A percentile compares a stretch with the other conserved stretches of the same genome.
phyloP scores from a whole-genome alignment of 2,888 invertebrate genomes.

The Platycheirus albimanus region DNA sequence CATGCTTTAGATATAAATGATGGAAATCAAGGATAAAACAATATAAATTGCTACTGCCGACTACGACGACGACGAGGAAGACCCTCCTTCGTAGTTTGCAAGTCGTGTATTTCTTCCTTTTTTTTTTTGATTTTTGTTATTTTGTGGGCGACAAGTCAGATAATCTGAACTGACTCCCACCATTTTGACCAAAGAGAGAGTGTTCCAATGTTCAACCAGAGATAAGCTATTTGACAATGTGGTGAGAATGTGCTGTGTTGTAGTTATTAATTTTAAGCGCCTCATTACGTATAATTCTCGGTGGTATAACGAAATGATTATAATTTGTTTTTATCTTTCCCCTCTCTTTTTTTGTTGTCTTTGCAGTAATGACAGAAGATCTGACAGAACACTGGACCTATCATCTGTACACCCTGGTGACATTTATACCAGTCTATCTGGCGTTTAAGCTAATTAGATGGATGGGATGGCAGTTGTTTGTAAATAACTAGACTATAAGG shows the following conservation, averaged over 20 bases:
- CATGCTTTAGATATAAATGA: slow-evolving; percentile 62
- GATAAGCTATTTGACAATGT: slow-evolving; percentile 56
- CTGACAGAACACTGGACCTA: slow-evolving; percentile 82
- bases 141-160: slow-evolving; percentile 36
- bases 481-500: slow-evolving; percentile 82
- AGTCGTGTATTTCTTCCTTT: slow-evolving; percentile 5
- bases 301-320: slow-evolving; percentile 1
- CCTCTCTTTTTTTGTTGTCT: background rate
- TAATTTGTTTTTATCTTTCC: slow-evolving; percentile 28
- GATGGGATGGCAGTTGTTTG: slow-evolving; percentile 83
- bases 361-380: slow-evolving; percentile 82
- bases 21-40: slow-evolving; percentile 32
- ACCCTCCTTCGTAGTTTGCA: background rate
- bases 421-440: slow-evolving; percentile 82
- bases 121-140: background rate
- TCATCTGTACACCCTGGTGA: slow-evolving; percentile 81
- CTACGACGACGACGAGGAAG: background rate
- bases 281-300: background rate
- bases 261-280: slow-evolving; percentile 49
- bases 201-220: slow-evolving; percentile 20
- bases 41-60: slow-evolving; percentile 17
- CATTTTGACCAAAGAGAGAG: slow-evolving; percentile 17
- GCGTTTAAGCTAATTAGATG: slow-evolving; percentile 82
- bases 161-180: slow-evolving; percentile 15
- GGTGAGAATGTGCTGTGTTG: slow-evolving; percentile 50